Evolutionary conservation across 2,888 invertebrate genomes (phyloP).

Genomic region (Stenurella melanura): DNA sequence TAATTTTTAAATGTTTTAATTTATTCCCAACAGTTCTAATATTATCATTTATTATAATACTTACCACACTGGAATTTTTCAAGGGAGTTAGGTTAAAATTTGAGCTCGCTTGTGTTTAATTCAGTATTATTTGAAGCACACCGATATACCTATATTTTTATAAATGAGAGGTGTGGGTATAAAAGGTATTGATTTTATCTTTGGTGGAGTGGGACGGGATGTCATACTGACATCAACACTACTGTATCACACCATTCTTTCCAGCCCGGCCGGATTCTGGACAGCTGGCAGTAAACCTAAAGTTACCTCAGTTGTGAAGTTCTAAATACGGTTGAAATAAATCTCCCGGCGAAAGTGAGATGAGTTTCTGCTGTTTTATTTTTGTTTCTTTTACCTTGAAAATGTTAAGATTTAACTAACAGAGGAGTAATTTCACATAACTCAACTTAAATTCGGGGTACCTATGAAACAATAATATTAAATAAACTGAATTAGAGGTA

Average conservation of each 20-base stretch:
- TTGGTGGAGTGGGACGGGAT: background rate
- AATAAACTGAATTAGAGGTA: too few species aligned
- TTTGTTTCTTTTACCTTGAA: background rate
- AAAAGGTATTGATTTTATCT: background rate
- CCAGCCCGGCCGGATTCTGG: background rate
- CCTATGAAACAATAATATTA: background rate
- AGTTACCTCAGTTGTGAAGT: slow-evolving; percentile 1
- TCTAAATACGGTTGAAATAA: background rate
- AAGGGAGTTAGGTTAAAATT: too few species aligned
- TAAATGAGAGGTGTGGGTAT: background rate
- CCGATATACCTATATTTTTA: background rate
- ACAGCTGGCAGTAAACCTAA: slow-evolving; percentile 14
- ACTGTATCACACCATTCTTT: background rate
- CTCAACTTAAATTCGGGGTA: too few species aligned
- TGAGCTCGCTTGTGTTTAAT: too few species aligned
- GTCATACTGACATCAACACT: slow-evolving; percentile 8
- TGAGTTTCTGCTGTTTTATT: background rate
- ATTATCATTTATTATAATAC: too few species aligned
- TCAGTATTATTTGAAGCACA: too few species aligned
- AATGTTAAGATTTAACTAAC: background rate
- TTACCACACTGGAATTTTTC: too few species aligned
- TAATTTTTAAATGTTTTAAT: too few species aligned
- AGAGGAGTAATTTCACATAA: too few species aligned
- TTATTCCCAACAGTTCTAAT: too few species aligned
- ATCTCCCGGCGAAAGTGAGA: background rate